phyloP scores from a whole-genome alignment of 2,888 invertebrate species.

The Aleiodes alternator region DNA sequence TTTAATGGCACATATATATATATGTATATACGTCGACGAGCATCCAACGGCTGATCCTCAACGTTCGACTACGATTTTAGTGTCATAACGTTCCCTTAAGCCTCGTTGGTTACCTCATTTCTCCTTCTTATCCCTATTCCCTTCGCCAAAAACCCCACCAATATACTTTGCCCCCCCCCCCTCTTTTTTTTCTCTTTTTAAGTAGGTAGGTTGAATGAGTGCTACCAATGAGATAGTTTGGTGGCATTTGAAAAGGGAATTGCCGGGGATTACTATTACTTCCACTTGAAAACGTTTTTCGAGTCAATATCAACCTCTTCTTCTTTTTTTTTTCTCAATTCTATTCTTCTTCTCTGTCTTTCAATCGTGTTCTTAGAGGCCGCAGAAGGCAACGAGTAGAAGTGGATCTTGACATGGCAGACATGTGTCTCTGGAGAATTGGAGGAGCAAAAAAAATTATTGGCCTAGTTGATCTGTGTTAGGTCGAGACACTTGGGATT shows the following conservation, averaged over 20 bases:
- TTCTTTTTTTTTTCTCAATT: background rate
- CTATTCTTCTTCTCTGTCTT: background rate
- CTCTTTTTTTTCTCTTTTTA: background rate
- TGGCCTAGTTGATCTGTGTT: slow-evolving; percentile 50
- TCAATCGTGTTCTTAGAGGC: background rate
- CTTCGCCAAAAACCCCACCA: slow-evolving; percentile 21
- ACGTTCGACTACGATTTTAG: slow-evolving; percentile 26
- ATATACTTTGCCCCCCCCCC: slow-evolving; percentile 13
- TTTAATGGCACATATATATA: slow-evolving; percentile 19
- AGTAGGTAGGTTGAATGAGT: slow-evolving; percentile 9
- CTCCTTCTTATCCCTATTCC: slow-evolving; percentile 37
- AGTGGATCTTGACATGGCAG: slow-evolving; percentile 31
- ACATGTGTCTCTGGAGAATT: slow-evolving; percentile 17
- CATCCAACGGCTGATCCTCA: slow-evolving; percentile 30
- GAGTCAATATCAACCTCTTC: slow-evolving; percentile 48
- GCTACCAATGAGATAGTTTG: slow-evolving; percentile 51
- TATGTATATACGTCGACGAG: slow-evolving; percentile 29
- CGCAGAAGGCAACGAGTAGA: slow-evolving; percentile 32
- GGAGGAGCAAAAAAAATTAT: slow-evolving; percentile 6
- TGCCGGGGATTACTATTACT: slow-evolving; percentile 71
- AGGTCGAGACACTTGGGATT: too few species aligned
- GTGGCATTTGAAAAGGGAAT: slow-evolving; percentile 68
- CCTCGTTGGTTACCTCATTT: slow-evolving; percentile 12
- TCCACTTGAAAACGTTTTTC: slow-evolving; percentile 67
- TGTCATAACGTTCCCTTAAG: slow-evolving; percentile 37